phyloP scores from a whole-genome alignment of 2,113 vertebrate species.

The Rhynchopsitta pachyrhyncha region DNA sequence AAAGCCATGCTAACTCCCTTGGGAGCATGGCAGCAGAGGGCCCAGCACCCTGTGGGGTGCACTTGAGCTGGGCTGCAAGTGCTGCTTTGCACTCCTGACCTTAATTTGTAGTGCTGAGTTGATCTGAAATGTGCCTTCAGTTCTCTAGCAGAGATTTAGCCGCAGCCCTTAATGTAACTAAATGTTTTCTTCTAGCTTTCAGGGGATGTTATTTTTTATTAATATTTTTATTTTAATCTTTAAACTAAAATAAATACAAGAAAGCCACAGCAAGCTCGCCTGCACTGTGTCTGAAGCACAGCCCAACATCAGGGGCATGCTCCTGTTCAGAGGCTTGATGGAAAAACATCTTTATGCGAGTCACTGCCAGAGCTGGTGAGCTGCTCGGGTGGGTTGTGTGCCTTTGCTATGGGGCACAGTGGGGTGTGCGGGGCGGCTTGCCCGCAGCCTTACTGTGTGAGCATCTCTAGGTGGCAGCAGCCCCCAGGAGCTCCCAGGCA shows the following conservation, averaged over 20 bases:
- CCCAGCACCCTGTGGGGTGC: neutral
- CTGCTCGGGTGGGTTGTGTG: neutral
- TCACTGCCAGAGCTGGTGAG: neutral
- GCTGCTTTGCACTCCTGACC: neutral
- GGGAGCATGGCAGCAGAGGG: accelerated
- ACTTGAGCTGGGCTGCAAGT: accelerated
- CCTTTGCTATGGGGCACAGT: neutral
- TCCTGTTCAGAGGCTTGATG: neutral
- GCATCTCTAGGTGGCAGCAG: constrained; percentile 65
- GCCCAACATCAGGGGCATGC: accelerated
- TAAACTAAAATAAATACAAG: neutral
- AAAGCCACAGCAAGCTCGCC: neutral
- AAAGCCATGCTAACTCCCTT: accelerated
- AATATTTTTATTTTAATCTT: neutral
- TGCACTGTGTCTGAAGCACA: accelerated
- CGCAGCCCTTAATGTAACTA: neutral
- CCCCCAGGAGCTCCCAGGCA: constrained; percentile 39
- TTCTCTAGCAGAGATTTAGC: neutral
- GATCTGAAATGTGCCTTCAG: neutral
- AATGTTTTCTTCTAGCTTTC: neutral
- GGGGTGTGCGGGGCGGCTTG: neutral
- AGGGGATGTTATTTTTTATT: neutral
- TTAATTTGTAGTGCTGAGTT: neutral
- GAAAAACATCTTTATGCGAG: neutral
- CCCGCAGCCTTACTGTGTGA: neutral